Conservation (phyloP, 2,113 vertebrate species). For the Malurus alboscapulatus region DNA sequence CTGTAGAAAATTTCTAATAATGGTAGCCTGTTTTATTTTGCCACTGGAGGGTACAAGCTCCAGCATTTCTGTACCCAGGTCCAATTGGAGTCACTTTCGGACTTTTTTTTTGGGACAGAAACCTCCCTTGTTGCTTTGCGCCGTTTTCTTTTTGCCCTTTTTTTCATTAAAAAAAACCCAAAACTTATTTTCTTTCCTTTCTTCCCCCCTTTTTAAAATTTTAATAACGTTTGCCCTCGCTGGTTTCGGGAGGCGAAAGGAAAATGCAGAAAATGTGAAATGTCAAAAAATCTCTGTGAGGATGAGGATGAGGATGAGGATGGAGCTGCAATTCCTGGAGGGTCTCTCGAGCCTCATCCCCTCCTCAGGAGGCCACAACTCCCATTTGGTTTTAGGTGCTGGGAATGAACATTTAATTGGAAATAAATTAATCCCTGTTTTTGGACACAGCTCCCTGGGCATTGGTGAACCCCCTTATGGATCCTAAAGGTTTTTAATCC, state of each 20-base stretch:
- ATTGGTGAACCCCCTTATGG: background rate
- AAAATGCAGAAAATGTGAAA: conserved; percentile 26
- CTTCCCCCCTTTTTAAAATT: background rate
- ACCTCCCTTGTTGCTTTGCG: conserved; percentile 52
- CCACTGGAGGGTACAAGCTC: conserved; percentile 65
- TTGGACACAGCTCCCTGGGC: background rate
- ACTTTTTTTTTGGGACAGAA: conserved; percentile 55
- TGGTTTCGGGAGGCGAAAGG: conserved; percentile 39
- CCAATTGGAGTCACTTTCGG: conserved; percentile 50
- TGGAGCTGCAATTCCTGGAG: background rate
- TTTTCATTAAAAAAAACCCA: no score
- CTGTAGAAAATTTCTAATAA: conserved; percentile 76
- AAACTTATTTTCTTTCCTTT: background rate
- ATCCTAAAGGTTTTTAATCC: background rate
- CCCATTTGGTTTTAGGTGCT: background rate
- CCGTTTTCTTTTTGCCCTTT: conserved; percentile 25
- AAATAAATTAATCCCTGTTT: background rate
- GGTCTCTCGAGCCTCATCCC: background rate
- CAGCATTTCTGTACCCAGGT: conserved; percentile 66
- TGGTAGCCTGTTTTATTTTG: conserved; percentile 77
- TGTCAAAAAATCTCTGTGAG: background rate
- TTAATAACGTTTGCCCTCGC: conserved; percentile 27
- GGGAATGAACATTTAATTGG: background rate
- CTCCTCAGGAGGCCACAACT: background rate
- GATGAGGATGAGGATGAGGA: background rate